phyloP scores from a whole-genome alignment of 2,797 vertebrate genomes.

The Chiloscyllium punctatum region DNA sequence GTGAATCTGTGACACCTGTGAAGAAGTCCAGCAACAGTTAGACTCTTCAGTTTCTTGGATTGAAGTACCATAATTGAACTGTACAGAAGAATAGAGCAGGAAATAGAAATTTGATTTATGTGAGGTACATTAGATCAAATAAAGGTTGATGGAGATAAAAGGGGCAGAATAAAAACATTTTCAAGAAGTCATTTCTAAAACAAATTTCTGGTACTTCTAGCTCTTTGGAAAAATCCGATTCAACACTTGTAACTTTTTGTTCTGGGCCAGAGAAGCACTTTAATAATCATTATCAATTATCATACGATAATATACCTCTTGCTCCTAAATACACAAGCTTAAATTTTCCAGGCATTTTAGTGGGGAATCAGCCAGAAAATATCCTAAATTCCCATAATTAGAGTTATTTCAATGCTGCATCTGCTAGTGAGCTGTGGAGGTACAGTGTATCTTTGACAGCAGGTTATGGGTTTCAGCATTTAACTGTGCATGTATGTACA shows the following conservation, averaged over 20 bases:
- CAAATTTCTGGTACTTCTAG: too few relatives aligned
- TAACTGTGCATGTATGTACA: not conserved
- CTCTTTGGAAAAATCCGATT: not conserved
- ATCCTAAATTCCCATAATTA: not conserved
- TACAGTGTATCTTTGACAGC: not conserved
- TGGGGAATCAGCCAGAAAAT: not conserved
- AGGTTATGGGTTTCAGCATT: not conserved
- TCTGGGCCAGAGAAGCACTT: not conserved
- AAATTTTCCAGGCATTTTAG: not conserved
- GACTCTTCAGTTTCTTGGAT: not conserved
- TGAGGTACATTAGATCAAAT: not conserved
- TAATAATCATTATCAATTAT: not conserved
- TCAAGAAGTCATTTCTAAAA: not conserved
- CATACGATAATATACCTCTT: not conserved
- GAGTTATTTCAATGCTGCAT: not conserved
- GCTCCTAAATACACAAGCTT: not conserved
- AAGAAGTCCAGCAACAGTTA: not conserved
- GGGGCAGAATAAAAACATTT: not conserved
- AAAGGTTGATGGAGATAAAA: not conserved
- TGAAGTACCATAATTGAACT: not conserved
- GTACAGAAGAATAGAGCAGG: not conserved
- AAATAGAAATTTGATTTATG: not conserved
- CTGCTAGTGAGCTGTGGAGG: not conserved
- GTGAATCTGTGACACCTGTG: not conserved
- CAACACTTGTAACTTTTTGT: not conserved